These are phyloP conservation scores for Palythoa grandiflora DNA, from an alignment of 92 coral and sea anemone genomes.

Conservation along the genomic window DNA sequence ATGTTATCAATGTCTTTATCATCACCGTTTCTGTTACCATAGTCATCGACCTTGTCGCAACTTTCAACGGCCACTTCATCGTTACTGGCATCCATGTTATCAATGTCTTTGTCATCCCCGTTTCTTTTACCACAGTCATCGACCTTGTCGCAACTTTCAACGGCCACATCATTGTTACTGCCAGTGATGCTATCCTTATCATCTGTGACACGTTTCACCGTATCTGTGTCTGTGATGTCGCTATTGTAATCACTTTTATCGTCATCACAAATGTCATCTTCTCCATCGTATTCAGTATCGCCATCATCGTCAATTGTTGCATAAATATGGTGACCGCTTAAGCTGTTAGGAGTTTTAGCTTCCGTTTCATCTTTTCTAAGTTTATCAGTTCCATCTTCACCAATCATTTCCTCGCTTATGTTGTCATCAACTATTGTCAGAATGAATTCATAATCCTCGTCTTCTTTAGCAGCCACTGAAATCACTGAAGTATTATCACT, in stretches of 20 bases:
- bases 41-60: not conserved
- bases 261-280: not conserved
- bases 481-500: constrained; percentile 7
- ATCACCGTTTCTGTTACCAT: not conserved
- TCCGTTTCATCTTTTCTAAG: not conserved
- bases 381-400: not conserved
- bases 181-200: not conserved
- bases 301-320: not conserved
- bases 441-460: not conserved
- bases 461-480: constrained; percentile 25
- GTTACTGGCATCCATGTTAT: not conserved
- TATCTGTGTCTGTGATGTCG: not conserved
- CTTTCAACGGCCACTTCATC: not conserved
- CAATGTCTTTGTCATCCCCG: not conserved
- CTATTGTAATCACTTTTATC: constrained; percentile 5
- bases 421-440: not conserved
- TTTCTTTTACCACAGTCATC: not conserved
- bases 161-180: not conserved
- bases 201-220: not conserved
- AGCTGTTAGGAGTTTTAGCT: not conserved
- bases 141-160: constrained; percentile 8
- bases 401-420: not conserved
- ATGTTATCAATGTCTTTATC: not conserved
- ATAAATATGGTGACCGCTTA: not conserved
- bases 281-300: not conserved